Conservation (phyloP, 2,113 vertebrate species). For the Spea bombifrons region DNA sequence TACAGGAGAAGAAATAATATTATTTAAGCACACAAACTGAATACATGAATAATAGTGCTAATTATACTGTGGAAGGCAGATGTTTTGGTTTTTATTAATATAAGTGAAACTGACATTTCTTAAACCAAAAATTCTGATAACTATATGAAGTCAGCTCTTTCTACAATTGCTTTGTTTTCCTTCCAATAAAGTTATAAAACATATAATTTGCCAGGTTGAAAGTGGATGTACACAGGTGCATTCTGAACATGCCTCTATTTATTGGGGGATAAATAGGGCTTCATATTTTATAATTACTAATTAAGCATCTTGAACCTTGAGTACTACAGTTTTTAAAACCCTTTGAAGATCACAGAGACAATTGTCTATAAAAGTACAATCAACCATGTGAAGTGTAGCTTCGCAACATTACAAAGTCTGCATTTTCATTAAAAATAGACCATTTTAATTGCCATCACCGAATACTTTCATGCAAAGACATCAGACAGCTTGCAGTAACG, state of each 20-base stretch:
- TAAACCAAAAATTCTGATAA: background rate
- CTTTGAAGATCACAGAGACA: slow-evolving; percentile 40
- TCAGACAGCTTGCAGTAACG: slow-evolving; percentile 24
- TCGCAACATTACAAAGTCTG: slow-evolving; percentile 39
- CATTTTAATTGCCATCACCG: slow-evolving; percentile 35
- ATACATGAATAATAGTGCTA: background rate
- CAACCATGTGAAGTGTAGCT: slow-evolving; percentile 28
- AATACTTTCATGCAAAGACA: slow-evolving; percentile 37
- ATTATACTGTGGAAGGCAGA: background rate
- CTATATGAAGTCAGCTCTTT: background rate
- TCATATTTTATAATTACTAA: slow-evolving; percentile 33
- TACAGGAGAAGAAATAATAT: background rate
- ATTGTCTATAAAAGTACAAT: slow-evolving; percentile 22
- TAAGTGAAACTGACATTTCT: background rate
- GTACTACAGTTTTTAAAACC: slow-evolving; percentile 27
- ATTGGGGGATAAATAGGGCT: background rate
- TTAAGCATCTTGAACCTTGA: slow-evolving; percentile 37
- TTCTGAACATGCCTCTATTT: background rate
- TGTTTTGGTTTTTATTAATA: background rate
- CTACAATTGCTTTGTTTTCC: background rate
- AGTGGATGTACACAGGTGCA: slow-evolving; percentile 23
- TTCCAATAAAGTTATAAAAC: background rate
- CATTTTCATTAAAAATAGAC: slow-evolving; percentile 27
- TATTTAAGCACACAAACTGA: background rate
- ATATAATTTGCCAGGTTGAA: background rate